Conservation (phyloP, 2,888 invertebrate species). For the Alentia gelatinosa region DNA sequence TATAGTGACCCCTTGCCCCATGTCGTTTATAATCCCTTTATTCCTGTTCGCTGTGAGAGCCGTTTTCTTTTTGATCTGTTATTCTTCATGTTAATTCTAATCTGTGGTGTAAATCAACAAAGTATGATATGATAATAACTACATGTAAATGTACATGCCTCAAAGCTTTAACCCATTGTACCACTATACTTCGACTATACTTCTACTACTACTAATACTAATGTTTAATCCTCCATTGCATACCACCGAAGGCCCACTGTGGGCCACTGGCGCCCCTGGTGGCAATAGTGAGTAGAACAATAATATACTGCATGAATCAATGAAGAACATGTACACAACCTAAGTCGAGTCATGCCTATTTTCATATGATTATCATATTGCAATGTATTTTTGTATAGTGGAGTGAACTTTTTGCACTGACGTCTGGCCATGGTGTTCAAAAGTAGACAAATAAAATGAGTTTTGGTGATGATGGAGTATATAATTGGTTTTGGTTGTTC, state of each 20-base stretch:
- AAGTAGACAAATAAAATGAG: conserved; percentile 58
- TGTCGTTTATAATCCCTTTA: not conserved
- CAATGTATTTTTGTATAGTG: conserved; percentile 60
- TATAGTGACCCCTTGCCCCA: conserved; percentile 4
- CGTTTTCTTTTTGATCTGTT: conserved; percentile 3
- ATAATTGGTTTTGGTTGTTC: not conserved
- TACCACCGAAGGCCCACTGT: conserved; percentile 15
- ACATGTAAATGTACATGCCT: conserved; percentile 5
- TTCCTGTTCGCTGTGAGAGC: not conserved
- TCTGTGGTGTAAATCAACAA: conserved; percentile 11
- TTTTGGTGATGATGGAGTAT: conserved; percentile 55
- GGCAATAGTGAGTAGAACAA: not conserved
- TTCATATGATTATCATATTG: conserved; percentile 58
- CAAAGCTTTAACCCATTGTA: conserved; percentile 2
- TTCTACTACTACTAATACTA: not conserved
- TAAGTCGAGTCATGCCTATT: conserved; percentile 53
- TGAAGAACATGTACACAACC: conserved; percentile 45
- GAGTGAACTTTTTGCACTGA: conserved; percentile 58
- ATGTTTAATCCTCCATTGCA: not conserved
- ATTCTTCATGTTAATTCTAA: conserved; percentile 8
- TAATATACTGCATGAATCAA: conserved; percentile 27
- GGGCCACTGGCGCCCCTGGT: not conserved
- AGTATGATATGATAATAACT: conserved; percentile 12
- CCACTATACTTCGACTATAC: not conserved
- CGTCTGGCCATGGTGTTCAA: conserved; percentile 58